phyloP scores from a whole-genome alignment of 2,888 invertebrate genomes.

The Mythimna impura region DNA sequence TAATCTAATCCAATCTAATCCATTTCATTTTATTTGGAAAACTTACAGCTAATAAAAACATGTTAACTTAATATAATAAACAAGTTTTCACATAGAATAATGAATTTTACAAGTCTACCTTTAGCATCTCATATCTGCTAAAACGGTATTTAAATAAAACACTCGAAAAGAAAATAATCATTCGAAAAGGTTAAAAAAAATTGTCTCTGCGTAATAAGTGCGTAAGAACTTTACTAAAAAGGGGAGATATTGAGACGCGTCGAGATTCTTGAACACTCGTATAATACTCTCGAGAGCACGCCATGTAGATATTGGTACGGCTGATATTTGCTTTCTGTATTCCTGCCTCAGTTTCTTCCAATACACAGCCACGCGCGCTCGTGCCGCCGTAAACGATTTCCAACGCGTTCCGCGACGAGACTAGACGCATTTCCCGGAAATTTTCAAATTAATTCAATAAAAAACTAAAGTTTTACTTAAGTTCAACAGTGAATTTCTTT shows the following conservation, averaged over 20 bases:
- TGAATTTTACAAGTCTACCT: background rate
- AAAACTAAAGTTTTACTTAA: background rate
- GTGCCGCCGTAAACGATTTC: constrained; percentile 44
- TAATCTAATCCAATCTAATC: too few species aligned
- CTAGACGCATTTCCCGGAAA: constrained; percentile 24
- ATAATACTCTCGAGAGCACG: constrained; percentile 60
- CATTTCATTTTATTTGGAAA: too few species aligned
- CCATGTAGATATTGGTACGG: constrained; percentile 57
- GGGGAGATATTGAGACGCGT: constrained; percentile 67
- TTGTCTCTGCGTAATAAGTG: constrained; percentile 28
- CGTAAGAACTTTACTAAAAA: constrained; percentile 58
- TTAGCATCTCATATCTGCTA: background rate
- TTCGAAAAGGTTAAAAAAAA: constrained; percentile 19
- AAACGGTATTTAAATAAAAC: background rate
- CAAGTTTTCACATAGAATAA: too few species aligned
- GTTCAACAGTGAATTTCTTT: constrained; percentile 5
- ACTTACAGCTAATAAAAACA: too few species aligned
- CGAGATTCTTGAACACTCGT: constrained; percentile 65
- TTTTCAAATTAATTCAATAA: background rate
- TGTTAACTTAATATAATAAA: too few species aligned
- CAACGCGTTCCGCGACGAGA: constrained; percentile 44
- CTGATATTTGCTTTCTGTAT: constrained; percentile 61
- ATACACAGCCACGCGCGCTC: constrained; percentile 54
- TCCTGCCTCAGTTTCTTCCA: constrained; percentile 69
- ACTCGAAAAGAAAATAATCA: constrained; percentile 16